These are phyloP conservation scores for Saxidomus purpurata DNA, from an alignment of 1,140 invertebrate species.

Conservation along the genomic window DNA sequence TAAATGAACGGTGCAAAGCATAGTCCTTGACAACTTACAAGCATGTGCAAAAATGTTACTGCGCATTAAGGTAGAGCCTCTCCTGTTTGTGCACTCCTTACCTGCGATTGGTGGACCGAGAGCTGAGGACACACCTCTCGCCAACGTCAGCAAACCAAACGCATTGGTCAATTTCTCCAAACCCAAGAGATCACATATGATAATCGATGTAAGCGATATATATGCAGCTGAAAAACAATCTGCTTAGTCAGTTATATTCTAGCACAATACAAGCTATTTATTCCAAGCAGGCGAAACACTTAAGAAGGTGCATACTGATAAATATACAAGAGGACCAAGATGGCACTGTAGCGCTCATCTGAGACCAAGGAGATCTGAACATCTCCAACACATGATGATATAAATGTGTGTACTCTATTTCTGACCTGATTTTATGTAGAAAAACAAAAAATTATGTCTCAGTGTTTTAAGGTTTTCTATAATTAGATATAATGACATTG, in stretches of 20 bases:
- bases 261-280: not conserved
- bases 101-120: constrained; percentile 89
- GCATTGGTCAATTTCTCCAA: constrained; percentile 98
- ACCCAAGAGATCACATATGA: constrained; percentile 97
- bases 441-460: too few species aligned
- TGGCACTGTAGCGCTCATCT: too few species aligned
- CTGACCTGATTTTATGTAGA: too few species aligned
- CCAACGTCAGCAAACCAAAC: constrained; percentile 97
- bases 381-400: too few species aligned
- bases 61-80: not conserved
- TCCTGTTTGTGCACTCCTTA: constrained; percentile 44
- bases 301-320: too few species aligned
- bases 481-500: too few species aligned
- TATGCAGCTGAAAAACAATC: constrained; percentile 93
- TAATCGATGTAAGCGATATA: constrained; percentile 98
- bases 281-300: not conserved
- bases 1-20: too few species aligned
- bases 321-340: too few species aligned
- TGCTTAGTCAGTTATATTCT: not conserved
- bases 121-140: constrained; percentile 96
- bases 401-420: too few species aligned
- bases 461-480: too few species aligned
- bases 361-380: too few species aligned
- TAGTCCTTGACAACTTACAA: too few species aligned
- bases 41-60: not conserved